A percentile compares a stretch with the other conserved stretches of the same genome.
Evolutionary conservation across 2,113 vertebrate species (phyloP).

Genomic region (Chrysochloris asiatica): DNA sequence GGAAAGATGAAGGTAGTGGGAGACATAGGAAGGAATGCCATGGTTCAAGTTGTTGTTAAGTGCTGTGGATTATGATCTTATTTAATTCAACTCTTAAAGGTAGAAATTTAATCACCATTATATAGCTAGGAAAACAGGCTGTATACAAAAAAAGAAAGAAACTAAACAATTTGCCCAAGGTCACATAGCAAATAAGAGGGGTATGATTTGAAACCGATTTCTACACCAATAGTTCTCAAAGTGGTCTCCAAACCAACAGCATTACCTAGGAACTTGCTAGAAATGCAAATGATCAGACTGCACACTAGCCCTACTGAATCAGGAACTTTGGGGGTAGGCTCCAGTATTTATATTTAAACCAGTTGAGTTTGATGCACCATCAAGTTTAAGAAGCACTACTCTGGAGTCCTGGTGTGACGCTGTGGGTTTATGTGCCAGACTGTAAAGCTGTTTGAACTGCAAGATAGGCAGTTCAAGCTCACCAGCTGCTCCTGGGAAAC

Average conservation of each 20-base stretch:
- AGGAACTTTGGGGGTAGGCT: not conserved
- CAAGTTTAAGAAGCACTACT: not conserved
- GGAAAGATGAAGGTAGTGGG: too few relatives aligned
- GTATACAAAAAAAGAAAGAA: not conserved
- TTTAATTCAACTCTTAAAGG: not conserved
- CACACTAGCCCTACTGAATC: not conserved
- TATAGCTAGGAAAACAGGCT: not conserved
- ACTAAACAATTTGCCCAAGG: not conserved
- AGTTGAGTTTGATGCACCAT: not conserved
- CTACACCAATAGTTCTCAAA: not conserved
- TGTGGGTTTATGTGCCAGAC: too few relatives aligned
- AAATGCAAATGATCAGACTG: not conserved
- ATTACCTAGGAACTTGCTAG: not conserved
- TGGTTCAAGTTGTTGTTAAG: too few relatives aligned
- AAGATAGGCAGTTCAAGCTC: too few relatives aligned
- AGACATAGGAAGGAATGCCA: too few relatives aligned
- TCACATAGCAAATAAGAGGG: not conserved
- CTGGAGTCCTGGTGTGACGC: too few relatives aligned
- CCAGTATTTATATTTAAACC: not conserved
- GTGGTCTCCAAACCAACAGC: not conserved
- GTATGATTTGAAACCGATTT: not conserved
- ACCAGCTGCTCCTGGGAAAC: too few relatives aligned
- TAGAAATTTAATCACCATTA: not conserved
- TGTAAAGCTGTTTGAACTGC: too few relatives aligned
- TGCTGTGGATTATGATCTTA: too few relatives aligned